Base-by-base conservation (phyloP, 2,113 vertebrate genomes). In the Petrocephalus zakoni region DNA sequence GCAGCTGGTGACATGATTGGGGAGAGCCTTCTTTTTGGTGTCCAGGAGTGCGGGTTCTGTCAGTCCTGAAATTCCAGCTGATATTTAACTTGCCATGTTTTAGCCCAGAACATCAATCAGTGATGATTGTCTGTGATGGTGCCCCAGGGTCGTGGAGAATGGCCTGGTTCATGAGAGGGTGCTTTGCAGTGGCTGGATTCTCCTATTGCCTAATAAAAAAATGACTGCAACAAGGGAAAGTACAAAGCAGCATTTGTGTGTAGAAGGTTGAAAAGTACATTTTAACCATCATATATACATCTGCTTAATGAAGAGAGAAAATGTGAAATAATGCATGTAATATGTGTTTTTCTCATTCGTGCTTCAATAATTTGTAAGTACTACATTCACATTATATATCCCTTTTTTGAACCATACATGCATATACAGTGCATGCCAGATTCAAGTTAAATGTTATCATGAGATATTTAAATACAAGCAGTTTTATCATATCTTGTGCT, bases 121-220 rank as follows among this genome's bases (percentile, higher is more conserved):
- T 55, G 42, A 8, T 46, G 56, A 87, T 34, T 46, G 42, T 42
- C 25, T 22, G 51, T 17, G 22, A 46, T 56, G 52, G 85, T 21
- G 53, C 29, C 56, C 56, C 55, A 22, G 37, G 85, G 85, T 51
- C 49, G 8, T 15, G 84, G n/a, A 29, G 49, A 83, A n/a, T 22
- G n/a, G 25, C n/a, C 13, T 25, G 51, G n/a, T 29, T 86, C 29
- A 46, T 47, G 34, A 87, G 37, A 64, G 85, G 17, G 19, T 21
- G 53, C 6, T 5, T 47, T 84, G 81, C 52, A 55, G 52, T 21
- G 52, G 13, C 84, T 56, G 15, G 15, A 13, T 56, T n/a, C 52
- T n/a, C 52, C 52, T 15, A 90, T 91, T 49, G 13, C n/a, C 49
- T 47, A 53, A 21, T 86, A 5, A 15, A 55, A 29, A 86, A 86